A percentile compares a stretch with the other conserved stretches of the same genome.
Conservation (phyloP, 2,888 invertebrate species). For the Busseola fusca region DNA sequence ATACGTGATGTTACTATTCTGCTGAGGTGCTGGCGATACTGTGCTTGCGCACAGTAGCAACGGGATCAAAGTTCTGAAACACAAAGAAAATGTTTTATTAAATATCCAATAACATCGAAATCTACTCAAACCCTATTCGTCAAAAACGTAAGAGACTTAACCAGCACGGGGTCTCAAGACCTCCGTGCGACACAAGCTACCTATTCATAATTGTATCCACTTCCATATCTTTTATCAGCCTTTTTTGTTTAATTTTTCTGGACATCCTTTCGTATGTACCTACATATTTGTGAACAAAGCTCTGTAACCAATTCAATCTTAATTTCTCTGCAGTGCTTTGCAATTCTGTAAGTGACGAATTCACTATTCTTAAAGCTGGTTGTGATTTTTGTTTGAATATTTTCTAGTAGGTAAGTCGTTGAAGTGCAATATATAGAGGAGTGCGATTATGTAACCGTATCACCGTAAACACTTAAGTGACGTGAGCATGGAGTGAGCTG, state of each 20-base stretch:
- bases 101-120: background rate
- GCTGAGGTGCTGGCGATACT: constrained; percentile 73
- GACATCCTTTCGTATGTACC: too few species aligned
- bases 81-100: constrained; percentile 48
- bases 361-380: too few species aligned
- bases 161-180: background rate
- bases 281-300: background rate
- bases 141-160: background rate
- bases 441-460: too few species aligned
- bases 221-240: background rate
- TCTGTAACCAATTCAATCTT: background rate
- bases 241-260: too few species aligned
- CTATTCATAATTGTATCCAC: background rate
- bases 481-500: too few species aligned
- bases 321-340: too few species aligned
- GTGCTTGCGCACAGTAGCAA: constrained; percentile 67
- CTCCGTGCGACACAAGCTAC: background rate
- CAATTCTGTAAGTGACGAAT: too few species aligned
- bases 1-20: constrained; percentile 75
- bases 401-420: too few species aligned
- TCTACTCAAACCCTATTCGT: background rate
- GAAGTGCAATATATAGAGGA: too few species aligned
- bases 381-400: too few species aligned
- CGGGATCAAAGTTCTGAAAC: constrained; percentile 71
- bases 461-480: too few species aligned